phyloP scores from a whole-genome alignment of 1,140 invertebrate species.

The Scylla paramamosain region DNA sequence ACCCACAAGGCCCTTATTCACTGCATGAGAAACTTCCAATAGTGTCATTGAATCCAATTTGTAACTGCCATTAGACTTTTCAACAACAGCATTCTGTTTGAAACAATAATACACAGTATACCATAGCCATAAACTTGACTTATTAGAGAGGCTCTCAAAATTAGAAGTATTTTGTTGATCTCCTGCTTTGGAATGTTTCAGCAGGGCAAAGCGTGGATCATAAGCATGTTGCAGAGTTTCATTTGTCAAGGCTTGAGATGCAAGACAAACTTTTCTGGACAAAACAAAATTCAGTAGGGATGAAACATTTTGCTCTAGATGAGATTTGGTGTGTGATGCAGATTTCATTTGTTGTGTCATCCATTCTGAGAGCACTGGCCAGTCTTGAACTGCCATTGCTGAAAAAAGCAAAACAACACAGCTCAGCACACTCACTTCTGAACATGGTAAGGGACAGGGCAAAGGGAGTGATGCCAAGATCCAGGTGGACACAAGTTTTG shows the following conservation, averaged over 20 bases:
- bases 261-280: constrained; percentile 28
- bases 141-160: constrained; percentile 62
- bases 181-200: neutral
- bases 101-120: constrained; percentile 25
- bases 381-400: constrained; percentile 43
- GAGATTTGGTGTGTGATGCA: neutral
- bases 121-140: constrained; percentile 59
- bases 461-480: constrained; percentile 27
- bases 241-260: constrained; percentile 40
- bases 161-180: neutral
- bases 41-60: constrained; percentile 69
- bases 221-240: neutral
- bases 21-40: constrained; percentile 65
- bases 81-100: neutral
- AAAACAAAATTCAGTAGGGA: constrained; percentile 41
- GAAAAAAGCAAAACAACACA: constrained; percentile 56
- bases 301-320: constrained; percentile 11
- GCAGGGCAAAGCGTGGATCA: constrained; percentile 60
- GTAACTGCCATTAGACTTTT: neutral
- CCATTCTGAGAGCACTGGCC: constrained; percentile 46
- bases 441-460: constrained; percentile 39
- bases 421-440: neutral
- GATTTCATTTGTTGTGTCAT: neutral
- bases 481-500: constrained; percentile 27
- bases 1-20: constrained; percentile 61